phyloP scores from a whole-genome alignment of 2,113 vertebrate genomes.

The Barnardius zonarius region DNA sequence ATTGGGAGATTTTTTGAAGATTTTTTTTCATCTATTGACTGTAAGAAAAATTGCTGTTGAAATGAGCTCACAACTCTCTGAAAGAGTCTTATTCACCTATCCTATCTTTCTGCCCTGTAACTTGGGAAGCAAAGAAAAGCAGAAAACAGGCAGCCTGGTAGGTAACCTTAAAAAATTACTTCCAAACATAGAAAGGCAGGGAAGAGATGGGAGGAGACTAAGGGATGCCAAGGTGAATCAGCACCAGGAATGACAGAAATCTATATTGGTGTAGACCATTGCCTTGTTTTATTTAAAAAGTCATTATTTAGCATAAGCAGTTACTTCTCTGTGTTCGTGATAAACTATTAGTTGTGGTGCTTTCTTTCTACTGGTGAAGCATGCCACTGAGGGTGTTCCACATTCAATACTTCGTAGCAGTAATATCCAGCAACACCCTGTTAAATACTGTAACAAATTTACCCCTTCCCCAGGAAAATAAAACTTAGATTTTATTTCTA shows the following conservation, averaged over 20 bases:
- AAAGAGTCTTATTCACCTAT: background rate
- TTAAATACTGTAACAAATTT: background rate
- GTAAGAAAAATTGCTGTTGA: background rate
- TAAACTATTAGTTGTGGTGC: background rate
- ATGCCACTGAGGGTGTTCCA: background rate
- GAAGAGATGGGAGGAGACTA: background rate
- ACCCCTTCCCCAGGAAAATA: background rate
- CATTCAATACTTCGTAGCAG: rapidly evolving
- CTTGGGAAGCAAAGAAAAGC: background rate
- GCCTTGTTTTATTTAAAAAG: background rate
- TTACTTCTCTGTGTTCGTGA: background rate
- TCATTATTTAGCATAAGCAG: background rate
- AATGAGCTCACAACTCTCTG: background rate
- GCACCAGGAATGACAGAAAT: background rate
- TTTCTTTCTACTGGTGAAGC: background rate
- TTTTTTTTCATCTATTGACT: background rate
- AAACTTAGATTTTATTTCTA: background rate
- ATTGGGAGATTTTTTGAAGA: rapidly evolving
- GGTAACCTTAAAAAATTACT: background rate
- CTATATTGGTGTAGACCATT: background rate
- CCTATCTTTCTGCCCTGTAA: background rate
- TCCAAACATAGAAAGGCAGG: background rate
- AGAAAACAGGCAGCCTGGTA: background rate
- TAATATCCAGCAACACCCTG: background rate
- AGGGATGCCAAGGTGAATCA: background rate